A percentile compares a stretch with the other conserved stretches of the same genome.
Evolutionary conservation across 2,888 invertebrate species (phyloP).

Genomic region (Imbricaverruca yamaguchii): DNA sequence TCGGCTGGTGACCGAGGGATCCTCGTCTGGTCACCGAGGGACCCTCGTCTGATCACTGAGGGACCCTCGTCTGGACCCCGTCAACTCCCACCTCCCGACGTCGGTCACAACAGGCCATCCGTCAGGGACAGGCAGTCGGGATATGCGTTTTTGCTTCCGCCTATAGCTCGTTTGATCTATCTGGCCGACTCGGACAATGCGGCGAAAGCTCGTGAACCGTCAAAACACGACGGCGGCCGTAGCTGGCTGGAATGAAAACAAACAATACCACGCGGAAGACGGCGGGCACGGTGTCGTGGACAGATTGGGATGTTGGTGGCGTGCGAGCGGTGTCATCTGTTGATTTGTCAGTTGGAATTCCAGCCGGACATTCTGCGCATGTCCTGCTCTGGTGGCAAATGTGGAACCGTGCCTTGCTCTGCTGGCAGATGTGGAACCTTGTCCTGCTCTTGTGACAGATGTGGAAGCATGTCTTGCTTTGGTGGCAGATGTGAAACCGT

Average conservation of each 20-base stretch:
- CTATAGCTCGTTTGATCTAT: conserved; percentile 1
- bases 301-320: neutral
- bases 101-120: neutral
- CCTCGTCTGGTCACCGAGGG: no score
- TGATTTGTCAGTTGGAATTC: neutral
- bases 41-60: no score
- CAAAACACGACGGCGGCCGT: neutral
- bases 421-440: no score
- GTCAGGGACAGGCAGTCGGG: neutral
- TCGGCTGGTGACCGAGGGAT: no score
- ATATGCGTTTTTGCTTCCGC: neutral
- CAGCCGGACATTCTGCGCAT: no score
- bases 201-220: neutral
- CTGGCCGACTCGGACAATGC: neutral
- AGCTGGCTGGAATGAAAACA: neutral
- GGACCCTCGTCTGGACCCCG: no score
- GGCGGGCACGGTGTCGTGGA: neutral
- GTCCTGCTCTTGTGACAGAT: no score
- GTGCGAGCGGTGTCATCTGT: neutral
- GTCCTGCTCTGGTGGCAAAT: no score
- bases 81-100: no score
- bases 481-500: no score
- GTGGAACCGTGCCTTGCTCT: no score
- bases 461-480: no score
- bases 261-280: neutral